Conservation (phyloP, 64 coral and sea anemone genomes). For the Actinia tenebrosa region DNA sequence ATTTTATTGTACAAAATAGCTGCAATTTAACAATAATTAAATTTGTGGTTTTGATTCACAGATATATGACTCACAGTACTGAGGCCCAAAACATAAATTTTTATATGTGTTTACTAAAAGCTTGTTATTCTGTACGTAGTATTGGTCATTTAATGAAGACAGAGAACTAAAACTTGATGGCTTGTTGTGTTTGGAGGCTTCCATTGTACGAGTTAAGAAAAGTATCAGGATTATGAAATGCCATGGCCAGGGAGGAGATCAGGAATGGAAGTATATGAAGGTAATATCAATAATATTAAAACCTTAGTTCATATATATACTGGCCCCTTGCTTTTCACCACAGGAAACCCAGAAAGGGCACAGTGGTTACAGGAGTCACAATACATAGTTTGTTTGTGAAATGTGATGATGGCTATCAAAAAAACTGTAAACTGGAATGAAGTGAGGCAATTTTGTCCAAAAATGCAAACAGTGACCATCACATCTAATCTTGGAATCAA, state of each 20-base stretch:
- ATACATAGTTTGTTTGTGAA: too few species aligned
- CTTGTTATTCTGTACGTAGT: constrained; percentile 30
- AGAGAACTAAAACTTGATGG: constrained; percentile 75
- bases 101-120: background rate
- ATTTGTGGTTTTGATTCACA: too few species aligned
- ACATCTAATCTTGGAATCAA: too few species aligned
- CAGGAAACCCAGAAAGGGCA: background rate
- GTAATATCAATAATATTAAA: constrained; percentile 3
- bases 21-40: too few species aligned
- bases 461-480: too few species aligned
- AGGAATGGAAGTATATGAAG: constrained; percentile 73
- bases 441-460: too few species aligned
- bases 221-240: constrained; percentile 68
- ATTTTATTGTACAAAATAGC: too few species aligned
- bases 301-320: background rate
- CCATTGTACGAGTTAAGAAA: constrained; percentile 16
- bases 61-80: too few species aligned
- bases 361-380: background rate
- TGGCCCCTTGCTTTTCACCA: background rate
- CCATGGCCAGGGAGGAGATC: constrained; percentile 61
- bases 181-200: constrained; percentile 60
- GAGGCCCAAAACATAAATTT: too few species aligned
- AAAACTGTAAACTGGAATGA: too few species aligned
- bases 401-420: too few species aligned
- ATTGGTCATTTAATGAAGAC: constrained; percentile 81